Evolutionary conservation across 2,888 invertebrate species (phyloP), one percentile per base, ranked within the genome.

Genomic region (Gerris lacustris): DNA sequence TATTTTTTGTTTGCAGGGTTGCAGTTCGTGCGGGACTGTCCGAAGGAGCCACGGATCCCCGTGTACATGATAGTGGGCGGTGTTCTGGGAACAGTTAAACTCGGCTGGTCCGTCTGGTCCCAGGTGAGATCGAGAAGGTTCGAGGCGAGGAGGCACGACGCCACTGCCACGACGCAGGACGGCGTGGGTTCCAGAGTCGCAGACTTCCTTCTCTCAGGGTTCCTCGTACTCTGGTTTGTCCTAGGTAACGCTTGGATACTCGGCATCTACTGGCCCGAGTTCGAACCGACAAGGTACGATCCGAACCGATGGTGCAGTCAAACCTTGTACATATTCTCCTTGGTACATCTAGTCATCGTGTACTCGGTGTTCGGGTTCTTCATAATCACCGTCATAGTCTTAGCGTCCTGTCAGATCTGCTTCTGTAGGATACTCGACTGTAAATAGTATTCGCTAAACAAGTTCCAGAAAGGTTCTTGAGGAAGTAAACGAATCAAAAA

Each of bases 61-160:
- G 86, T 91, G 44, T 92, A 92, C 81, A 88, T 92, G 86, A 86
- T 92, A 71, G 90, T 91, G n/a, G 92, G 91, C 0, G 92, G 92
- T 0, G 86, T 87, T 9, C 84, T 89, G 11, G 91, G 91, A 0
- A 84, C 88, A 17, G 82, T 88, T 2, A 88, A 90, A 74, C 85
- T 91, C 79, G 83, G 85, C 71, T 87, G 88, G 86, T 80, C 86
- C 72, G 81, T 87, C 67, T 87, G 85, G 84, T 82, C 84, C 9
- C 89, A 89, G 80, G 83, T 89, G 4, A 85, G 86, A 70, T 84
- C 85, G 67, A 80, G 87, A 6, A 84, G 83, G 44, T 81, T 80
- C 76, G 81, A 81, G 72, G 80, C 78, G 44, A 76, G 76, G 69
- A 77, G 79, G 43, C 78, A 80, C 43, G 79, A 79, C 55, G 72